Evolutionary conservation across 2,888 invertebrate species (phyloP), one percentile per base, ranked within the genome.

Genomic region (Pristionchus maxplancki): DNA sequence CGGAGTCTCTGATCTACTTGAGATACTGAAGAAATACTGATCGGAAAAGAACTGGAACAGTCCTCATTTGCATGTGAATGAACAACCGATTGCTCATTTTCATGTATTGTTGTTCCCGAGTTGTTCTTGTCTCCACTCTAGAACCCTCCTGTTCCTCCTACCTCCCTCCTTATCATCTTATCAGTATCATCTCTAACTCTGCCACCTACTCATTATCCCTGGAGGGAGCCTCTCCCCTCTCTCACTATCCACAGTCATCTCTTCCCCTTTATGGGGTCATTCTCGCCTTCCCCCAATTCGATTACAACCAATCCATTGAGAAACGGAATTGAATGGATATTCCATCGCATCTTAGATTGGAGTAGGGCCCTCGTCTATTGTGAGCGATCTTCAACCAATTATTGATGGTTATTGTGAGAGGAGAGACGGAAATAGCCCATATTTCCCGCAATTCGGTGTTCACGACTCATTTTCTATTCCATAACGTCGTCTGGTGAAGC

Each of bases 301-400:
- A 78, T 78, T 78, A 78, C 78, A 78, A 34, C 78, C 78, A 78
- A 44, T 48, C 78, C 78, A 78, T 78, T 78, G 78, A 78, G 78
- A 78, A 78, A 78, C 78, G 78, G 78, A 78, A 34, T 24, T 78
- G 78, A 78, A 78, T 78, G 17, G 78, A 37, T 48, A 78, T 78
- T 78, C 78, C 78, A n/a, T 28, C 78, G 20, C 44, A 78, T 78
- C 44, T 58, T 20, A 78, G 78, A 78, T 78, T 78, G 78, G 78
- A 78, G 44, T 13, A 78, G 78, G 78, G 28, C 34, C 78, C 13
- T 17, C 78, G 37, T n/a, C 78, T 48, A 78, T 78, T 78, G 78
- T 78, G 78, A 78, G 78, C 24, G 78, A 78, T 78, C 44, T 48
- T 9, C 78, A 48, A 78, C 78, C 78, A 78, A 78, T 78, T 78